These are phyloP conservation scores for Cloeon dipterum DNA, from an alignment of 2,888 invertebrate species.

Conservation along the genomic window DNA sequence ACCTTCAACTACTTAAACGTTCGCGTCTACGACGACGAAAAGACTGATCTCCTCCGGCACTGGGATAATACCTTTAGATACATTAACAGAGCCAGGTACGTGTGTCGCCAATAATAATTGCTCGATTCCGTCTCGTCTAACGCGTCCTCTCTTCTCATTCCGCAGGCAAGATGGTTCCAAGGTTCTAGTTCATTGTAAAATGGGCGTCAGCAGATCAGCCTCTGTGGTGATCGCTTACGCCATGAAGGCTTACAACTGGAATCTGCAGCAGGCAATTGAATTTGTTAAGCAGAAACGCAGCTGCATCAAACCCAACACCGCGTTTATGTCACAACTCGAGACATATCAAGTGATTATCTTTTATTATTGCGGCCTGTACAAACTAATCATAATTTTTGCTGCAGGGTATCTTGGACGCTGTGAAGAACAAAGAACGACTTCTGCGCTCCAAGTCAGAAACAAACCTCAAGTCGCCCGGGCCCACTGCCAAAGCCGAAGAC, in stretches of 20 bases:
- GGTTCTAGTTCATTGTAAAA: conserved; percentile 96
- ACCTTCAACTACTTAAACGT: conserved; percentile 91
- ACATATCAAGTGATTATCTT: conserved; percentile 49
- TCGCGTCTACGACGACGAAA: conserved; percentile 90
- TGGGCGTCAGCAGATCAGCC: conserved; percentile 96
- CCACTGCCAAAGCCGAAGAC: conserved; percentile 6
- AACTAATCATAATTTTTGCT: not conserved
- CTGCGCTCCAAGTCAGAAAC: conserved; percentile 87
- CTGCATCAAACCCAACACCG: conserved; percentile 90
- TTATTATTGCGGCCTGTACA: not conserved
- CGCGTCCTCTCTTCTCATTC: no score
- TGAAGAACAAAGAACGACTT: conserved; percentile 81
- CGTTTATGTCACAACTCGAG: conserved; percentile 81
- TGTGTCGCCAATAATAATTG: no score
- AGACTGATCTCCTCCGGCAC: conserved; percentile 84
- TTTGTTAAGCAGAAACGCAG: conserved; percentile 78
- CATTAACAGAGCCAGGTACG: conserved; percentile 63
- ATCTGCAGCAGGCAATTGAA: conserved; percentile 64
- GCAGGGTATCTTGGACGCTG: conserved; percentile 86
- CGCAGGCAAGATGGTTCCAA: conserved; percentile 63
- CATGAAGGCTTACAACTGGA: conserved; percentile 95
- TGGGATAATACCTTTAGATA: conserved; percentile 97
- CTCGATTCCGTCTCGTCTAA: not conserved
- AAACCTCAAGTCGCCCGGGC: conserved; percentile 45
- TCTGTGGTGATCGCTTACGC: conserved; percentile 95